phyloP scores from a whole-genome alignment of 2,797 vertebrate species.

The Antennarius maculatus region DNA sequence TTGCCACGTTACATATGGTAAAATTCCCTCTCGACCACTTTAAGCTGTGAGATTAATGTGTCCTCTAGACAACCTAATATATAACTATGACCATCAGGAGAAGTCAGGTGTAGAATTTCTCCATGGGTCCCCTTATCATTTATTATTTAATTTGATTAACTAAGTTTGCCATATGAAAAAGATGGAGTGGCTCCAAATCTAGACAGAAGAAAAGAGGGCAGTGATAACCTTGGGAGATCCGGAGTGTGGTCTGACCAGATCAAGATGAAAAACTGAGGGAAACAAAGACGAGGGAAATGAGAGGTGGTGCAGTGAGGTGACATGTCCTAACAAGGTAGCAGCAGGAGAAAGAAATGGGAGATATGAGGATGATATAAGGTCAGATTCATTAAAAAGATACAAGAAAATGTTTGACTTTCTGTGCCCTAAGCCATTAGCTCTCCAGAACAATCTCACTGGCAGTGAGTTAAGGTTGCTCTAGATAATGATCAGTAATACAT shows the following conservation, averaged over 20 bases:
- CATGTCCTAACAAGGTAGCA: slow-evolving; percentile 64
- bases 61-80: slow-evolving; percentile 31
- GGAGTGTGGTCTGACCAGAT: slow-evolving; percentile 47
- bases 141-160: slow-evolving; percentile 45
- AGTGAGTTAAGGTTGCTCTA: slow-evolving; percentile 51
- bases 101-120: slow-evolving; percentile 26
- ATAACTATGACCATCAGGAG: slow-evolving; percentile 27
- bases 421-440: slow-evolving; percentile 55
- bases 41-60: slow-evolving; percentile 36
- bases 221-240: slow-evolving; percentile 66
- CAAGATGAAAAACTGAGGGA: slow-evolving; percentile 54
- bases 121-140: slow-evolving; percentile 34
- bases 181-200: slow-evolving; percentile 29
- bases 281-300: slow-evolving; percentile 19
- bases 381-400: slow-evolving; percentile 78
- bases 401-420: slow-evolving; percentile 63
- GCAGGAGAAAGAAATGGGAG: slow-evolving; percentile 53
- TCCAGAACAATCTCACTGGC: slow-evolving; percentile 51
- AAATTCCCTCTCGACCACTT: slow-evolving; percentile 12
- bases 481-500: slow-evolving; percentile 74
- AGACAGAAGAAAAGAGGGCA: slow-evolving; percentile 34
- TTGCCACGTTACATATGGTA: slow-evolving; percentile 26
- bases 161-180: slow-evolving; percentile 51
- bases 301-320: slow-evolving; percentile 42
- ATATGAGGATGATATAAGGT: slow-evolving; percentile 65